Conservation (phyloP, 1,140 invertebrate genomes). For the Hormaphis cornu region DNA sequence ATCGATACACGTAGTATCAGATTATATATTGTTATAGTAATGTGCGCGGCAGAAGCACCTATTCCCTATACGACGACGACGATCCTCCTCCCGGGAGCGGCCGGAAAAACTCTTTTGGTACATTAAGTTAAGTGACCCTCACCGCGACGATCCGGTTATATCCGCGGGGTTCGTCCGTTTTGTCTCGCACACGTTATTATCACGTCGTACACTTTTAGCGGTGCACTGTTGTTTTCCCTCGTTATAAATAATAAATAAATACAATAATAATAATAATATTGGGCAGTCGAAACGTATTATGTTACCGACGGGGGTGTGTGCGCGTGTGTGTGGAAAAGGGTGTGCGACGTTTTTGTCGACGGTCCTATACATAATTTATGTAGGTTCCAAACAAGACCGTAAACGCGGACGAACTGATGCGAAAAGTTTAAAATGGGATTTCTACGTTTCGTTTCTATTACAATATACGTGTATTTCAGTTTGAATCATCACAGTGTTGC, state of each 20-base stretch:
- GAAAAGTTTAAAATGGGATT: too few relatives aligned
- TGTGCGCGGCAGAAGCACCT: neutral
- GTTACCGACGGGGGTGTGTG: neutral
- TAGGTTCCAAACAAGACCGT: too few relatives aligned
- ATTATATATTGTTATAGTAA: too few relatives aligned
- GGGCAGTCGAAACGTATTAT: neutral
- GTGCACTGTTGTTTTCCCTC: neutral
- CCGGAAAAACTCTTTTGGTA: slow-evolving; percentile 31
- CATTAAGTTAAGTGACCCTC: slow-evolving; percentile 32
- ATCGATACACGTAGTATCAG: too few relatives aligned
- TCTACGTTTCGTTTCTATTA: too few relatives aligned
- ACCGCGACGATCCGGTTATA: neutral
- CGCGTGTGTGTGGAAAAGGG: too few relatives aligned
- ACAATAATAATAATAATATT: neutral
- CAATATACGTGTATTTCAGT: too few relatives aligned
- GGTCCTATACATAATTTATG: too few relatives aligned
- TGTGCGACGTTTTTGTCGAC: neutral
- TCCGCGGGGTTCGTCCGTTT: slow-evolving; percentile 4
- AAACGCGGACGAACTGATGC: too few relatives aligned
- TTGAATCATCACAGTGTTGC: too few relatives aligned
- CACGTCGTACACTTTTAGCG: slow-evolving; percentile 25
- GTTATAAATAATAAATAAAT: neutral
- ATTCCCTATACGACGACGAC: neutral
- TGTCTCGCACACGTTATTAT: slow-evolving; percentile 18
- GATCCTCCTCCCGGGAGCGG: neutral